A percentile compares a stretch with the other conserved stretches of the same genome.
phyloP scores from a whole-genome alignment of 2,113 vertebrate genomes.

The Ictalurus furcatus region DNA sequence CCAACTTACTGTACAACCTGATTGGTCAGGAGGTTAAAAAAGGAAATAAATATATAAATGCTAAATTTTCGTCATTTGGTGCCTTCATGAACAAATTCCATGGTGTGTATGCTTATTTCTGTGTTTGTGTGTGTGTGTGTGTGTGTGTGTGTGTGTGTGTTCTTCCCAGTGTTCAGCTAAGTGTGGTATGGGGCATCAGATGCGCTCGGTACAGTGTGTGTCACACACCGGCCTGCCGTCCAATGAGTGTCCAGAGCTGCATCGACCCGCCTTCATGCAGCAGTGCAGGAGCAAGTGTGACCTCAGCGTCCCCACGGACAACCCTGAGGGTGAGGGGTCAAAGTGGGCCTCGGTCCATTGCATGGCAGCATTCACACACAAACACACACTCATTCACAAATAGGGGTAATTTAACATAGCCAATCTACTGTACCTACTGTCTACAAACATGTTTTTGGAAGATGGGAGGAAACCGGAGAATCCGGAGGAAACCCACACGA shows the following conservation, averaged over 20 bases:
- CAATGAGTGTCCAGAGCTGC: slow-evolving; percentile 81
- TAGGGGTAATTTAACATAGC: not conserved
- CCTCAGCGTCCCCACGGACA: slow-evolving; percentile 79
- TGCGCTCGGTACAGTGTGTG: slow-evolving; percentile 87
- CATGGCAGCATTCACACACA: not conserved
- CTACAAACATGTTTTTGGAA: not conserved
- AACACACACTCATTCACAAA: not conserved
- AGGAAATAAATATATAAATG: not conserved
- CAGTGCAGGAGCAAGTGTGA: slow-evolving; percentile 95
- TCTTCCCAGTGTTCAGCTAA: slow-evolving; percentile 85
- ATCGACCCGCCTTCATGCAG: slow-evolving; percentile 81
- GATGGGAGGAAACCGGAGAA: not conserved
- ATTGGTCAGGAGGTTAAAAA: not conserved
- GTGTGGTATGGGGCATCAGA: slow-evolving; percentile 90
- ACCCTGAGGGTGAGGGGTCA: slow-evolving; percentile 85
- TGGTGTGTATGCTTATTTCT: not conserved
- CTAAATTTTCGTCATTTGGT: not conserved
- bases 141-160: slow-evolving; percentile 1
- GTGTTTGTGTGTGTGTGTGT: not conserved
- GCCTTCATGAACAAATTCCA: not conserved
- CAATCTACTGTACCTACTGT: not conserved
- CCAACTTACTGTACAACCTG: not conserved
- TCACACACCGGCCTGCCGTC: slow-evolving; percentile 83
- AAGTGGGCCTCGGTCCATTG: not conserved
- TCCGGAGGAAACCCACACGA: not conserved